Base-by-base conservation (phyloP, 2,797 vertebrate genomes). In the Muscicapa comitata region DNA sequence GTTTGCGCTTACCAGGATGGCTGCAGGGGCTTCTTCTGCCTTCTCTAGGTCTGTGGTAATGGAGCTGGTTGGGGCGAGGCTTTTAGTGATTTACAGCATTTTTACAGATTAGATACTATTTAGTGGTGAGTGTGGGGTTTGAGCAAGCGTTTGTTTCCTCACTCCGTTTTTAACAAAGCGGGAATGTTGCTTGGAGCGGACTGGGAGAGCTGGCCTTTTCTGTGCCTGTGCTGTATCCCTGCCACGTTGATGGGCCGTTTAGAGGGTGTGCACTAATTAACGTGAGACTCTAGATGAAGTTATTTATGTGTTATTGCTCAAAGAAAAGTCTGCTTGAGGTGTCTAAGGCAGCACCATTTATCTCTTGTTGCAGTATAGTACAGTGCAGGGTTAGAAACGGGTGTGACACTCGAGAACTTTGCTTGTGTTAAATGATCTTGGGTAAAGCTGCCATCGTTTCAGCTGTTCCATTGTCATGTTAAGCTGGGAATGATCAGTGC, bases 101-200 rank as follows among this genome's bases (percentile, higher is more conserved):
- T 54, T 40, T 29, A 5, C 4, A 5, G 7, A 15, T 26, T 20
- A 7, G 55, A 1, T 31, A 3, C 1, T 3, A 0, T 20, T 0
- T 16, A 6, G 2, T 1, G 2, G 11, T 48, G 4, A 7, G 8
- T 24, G 4, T 13, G 43, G 7, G 26, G 4, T 25, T n/a, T 25
- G 10, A 48, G 51, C 3, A 10, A 29, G 10, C 0, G 0, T 11
- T 13, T 17, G 8, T 28, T 10, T 72, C 18, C 2, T 13, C n/a
- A 1, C 6, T 37, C 15, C 1, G 17, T 11, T 33, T 3, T 26
- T 24, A 10, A 7, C 14, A 17, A 28, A 31, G 11, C 1, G 3
- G 3, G 3, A 24, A 1, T 6, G 3, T 17, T 35, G 0, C 1
- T 25, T 6, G 42, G 12, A 16, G 1, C 6, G 2, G 5, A 0